A percentile compares a stretch with the other conserved stretches of the same genome.
Conservation (phyloP, 2,797 vertebrate genomes). For the Phrynocephalus vlangalii region DNA sequence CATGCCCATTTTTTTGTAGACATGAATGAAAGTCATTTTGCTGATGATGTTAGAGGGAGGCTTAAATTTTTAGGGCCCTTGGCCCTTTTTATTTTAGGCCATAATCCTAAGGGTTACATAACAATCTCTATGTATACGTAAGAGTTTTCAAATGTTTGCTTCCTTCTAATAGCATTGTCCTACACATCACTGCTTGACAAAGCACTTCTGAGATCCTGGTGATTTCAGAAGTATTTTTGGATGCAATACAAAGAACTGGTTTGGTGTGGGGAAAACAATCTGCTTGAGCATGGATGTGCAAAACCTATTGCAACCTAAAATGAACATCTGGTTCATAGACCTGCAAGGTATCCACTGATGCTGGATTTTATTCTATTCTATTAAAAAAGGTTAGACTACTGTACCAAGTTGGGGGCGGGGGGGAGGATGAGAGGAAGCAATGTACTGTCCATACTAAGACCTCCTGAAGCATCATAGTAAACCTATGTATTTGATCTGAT, state of each 20-base stretch:
- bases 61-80: not conserved
- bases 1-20: not conserved
- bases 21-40: not conserved
- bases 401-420: too few species aligned
- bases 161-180: not conserved
- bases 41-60: not conserved
- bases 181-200: not conserved
- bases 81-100: conserved; percentile 11
- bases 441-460: not conserved
- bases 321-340: not conserved
- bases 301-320: not conserved
- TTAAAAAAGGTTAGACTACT: not conserved
- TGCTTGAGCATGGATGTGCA: not conserved
- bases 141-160: not conserved
- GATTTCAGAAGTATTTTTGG: not conserved
- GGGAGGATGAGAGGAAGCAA: not conserved
- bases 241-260: not conserved
- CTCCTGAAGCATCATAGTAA: conserved; percentile 9
- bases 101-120: not conserved
- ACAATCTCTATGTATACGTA: not conserved
- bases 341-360: not conserved
- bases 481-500: conserved; percentile 6
- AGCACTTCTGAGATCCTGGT: not conserved
- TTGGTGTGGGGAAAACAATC: not conserved
- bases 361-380: not conserved